Base-by-base conservation (phyloP, 2,113 vertebrate genomes). In the Miniopterus natalensis region DNA sequence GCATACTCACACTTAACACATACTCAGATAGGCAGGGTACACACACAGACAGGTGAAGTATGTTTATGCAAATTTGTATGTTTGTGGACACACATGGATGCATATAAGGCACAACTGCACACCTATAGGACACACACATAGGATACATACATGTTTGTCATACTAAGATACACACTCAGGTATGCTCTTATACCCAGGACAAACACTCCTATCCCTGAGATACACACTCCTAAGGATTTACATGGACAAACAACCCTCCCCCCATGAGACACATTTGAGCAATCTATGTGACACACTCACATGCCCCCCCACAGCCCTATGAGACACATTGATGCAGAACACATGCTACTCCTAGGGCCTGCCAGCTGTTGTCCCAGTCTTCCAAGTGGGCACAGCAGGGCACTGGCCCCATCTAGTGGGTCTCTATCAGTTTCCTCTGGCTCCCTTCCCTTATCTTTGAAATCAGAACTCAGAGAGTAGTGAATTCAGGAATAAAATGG, bases 401-500 rank as follows among this genome's bases (percentile, higher is more conserved):
- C 18, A 68, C 29, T 90, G 25, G 9, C 42, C 45, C 40, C 25
- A 47, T 49, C 27, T 90, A 40, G 9, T 92, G 29, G 70, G 7
- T 59, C 53, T 94, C 47, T 66, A 15, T 86, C 25, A 92, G 15
- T 91, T 85, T 95, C 5, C 74, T 86, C 40, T 81, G 25, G 29
- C 12, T 31, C 6, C 25, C 51, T 77, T 85, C 40, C 36, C 49
- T 97, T 66, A 68, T 51, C 6, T 42, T 29, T 85, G 42, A 87
- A 90, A 84, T 73, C 23, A 68, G 65, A 31, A 57, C 89, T 87
- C 47, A 86, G 57, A 89, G 51, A 36, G 47, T 79, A 79, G 27
- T 79, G 71, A 74, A 17, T 49, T 65, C 49, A 90, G 40, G 61
- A 96, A 77, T 94, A 80, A 90, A 87, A 92, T 84, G 55, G 27